Evolutionary conservation across 1,140 invertebrate genomes (phyloP), one percentile per base, ranked within the genome.

Genomic region (Heterodera carotae): DNA sequence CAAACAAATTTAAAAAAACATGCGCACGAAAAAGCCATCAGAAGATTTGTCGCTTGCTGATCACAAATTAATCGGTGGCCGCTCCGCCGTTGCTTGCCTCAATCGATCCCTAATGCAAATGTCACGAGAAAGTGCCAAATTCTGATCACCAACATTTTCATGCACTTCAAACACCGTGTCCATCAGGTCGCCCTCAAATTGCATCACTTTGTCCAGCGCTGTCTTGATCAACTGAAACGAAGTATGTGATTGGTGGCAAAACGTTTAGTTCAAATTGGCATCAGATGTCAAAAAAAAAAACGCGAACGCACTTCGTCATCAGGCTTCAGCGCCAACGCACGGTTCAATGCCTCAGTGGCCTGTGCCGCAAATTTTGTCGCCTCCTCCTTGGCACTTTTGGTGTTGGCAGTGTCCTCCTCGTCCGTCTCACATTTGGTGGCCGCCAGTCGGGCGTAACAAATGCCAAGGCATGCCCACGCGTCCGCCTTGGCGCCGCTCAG

Each of bases 241-340:
- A n/a, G n/a, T n/a, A n/a, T n/a, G n/a, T n/a, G n/a, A n/a, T n/a
- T n/a, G 0, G 39, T 43, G 7, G 39, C 39, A 2, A 43, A 43
- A 43, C 15, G 7, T 43, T 43, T n/a, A n/a, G n/a, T n/a, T n/a
- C n/a, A n/a, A n/a, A n/a, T n/a, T n/a, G n/a, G n/a, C n/a, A n/a
- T n/a, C n/a, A n/a, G n/a, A n/a, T n/a, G n/a, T 7, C 39, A 43
- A 43, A 43, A 39, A 53, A 53, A 53, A 56, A 66, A 31, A 27
- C 5, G 62, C 8, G 25, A 66, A 48, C 74, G 5, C 36, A 77
- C 76, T 10, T 82, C 81, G 56, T 83, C 80, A 7, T 43, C 73
- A 22, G 81, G 81, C 43, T 84, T 82, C 72, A 84, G 80, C 43
- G 80, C 62, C n/a, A 81, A 22, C 48, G 80, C 82, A 53, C 64